Evolutionary conservation across 2,797 vertebrate genomes (phyloP).

Genomic region (Ctenopoma multispine): DNA sequence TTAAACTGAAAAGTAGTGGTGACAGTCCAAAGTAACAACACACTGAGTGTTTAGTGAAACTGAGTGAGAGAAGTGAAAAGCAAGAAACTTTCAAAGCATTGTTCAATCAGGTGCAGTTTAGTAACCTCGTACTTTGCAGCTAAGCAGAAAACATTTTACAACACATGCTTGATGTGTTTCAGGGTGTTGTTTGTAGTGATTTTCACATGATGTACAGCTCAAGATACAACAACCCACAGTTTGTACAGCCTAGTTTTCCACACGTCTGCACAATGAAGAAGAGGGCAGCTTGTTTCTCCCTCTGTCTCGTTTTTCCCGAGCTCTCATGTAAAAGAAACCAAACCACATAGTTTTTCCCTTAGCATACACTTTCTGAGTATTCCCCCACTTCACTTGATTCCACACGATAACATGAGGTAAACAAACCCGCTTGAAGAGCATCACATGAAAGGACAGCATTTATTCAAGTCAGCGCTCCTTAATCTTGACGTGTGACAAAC

Average conservation of each 20-base stretch:
- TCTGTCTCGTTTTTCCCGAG: slow-evolving; percentile 21
- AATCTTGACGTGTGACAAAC: slow-evolving; percentile 58
- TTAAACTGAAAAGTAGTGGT: background rate
- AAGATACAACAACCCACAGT: slow-evolving; percentile 29
- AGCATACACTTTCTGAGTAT: background rate
- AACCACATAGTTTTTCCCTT: background rate
- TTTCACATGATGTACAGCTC: slow-evolving; percentile 34
- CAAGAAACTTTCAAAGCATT: background rate
- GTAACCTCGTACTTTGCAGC: slow-evolving; percentile 1
- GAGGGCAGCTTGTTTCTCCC: slow-evolving; percentile 13
- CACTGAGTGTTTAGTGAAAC: background rate
- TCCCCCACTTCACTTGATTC: slow-evolving; percentile 37
- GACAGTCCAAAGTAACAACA: background rate
- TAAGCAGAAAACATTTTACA: slow-evolving; percentile 1
- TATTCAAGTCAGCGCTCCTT: slow-evolving; percentile 48
- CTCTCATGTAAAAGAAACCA: slow-evolving; percentile 41
- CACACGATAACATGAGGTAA: slow-evolving; percentile 6
- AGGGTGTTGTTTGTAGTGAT: slow-evolving; percentile 1
- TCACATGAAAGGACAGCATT: slow-evolving; percentile 40
- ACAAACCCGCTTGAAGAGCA: slow-evolving; percentile 31
- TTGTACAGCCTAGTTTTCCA: slow-evolving; percentile 39
- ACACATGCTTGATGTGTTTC: background rate
- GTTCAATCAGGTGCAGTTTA: slow-evolving; percentile 21
- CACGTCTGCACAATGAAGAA: slow-evolving; percentile 25
- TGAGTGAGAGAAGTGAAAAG: background rate